Base-by-base conservation (phyloP, 2,888 invertebrate genomes). In the Nasonovia ribisnigri region DNA sequence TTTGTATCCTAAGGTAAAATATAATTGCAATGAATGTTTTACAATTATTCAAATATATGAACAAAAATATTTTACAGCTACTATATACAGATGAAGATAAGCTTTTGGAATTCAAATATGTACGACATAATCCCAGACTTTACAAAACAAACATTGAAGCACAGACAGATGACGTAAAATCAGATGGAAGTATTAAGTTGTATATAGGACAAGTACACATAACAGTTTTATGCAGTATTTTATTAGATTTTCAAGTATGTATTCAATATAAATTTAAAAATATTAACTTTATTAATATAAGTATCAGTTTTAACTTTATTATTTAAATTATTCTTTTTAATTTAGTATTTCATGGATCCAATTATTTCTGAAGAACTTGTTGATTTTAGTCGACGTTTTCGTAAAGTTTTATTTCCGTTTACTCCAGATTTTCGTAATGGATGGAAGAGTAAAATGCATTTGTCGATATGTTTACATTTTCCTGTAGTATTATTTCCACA, bases 21-120 rank as follows among this genome's bases (percentile, higher is more conserved):
- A 51, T 51, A 84, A 94, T 54, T 90, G 87, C 2, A n/a, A 48
- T 92, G 26, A 36, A 67, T 54, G 67, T 46, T 86, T 84, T 67
- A 88, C 29, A 90, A 43, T 51, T 91, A 94, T 51, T 43, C 92
- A 43, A 84, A 84, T 26, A n/a, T 84, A 92, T 88, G 87, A 60
- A 84, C 94, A 94, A 90, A 42, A 92, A 92, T 93, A 94, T 92
- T 94, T 94, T 95, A 10, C 95, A 97, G 97, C 96, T 98, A 94
- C 95, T 98, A 48, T 97, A 97, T 95, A 97, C 97, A 0, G 98
- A 98, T 95, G 98, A 98, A 95, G 98, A 98, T 95, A 97, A 97
- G 95, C 97, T 98, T 0, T 96, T 98, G 94, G 98, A 98, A 95
- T 96, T 98, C 90, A 98, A 98, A 95, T 97, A 97, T 95, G 97